phyloP scores from a whole-genome alignment of 2,888 invertebrate genomes.

The Caenorhabditis sp. region DNA sequence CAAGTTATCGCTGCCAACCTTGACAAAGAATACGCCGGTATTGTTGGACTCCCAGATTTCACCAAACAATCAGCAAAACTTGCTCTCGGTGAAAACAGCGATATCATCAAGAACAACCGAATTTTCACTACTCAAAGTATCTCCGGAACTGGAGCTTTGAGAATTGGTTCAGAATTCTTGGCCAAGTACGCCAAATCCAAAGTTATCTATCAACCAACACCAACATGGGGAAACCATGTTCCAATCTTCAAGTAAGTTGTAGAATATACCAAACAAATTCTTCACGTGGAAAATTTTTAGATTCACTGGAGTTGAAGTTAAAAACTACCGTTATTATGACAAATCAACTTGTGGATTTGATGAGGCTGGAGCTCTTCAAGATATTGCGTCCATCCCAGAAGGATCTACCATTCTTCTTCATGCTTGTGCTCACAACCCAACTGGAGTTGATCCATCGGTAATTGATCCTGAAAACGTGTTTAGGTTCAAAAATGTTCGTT shows the following conservation, averaged over 20 bases:
- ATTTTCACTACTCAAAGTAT: slow-evolving; percentile 81
- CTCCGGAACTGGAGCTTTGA: slow-evolving; percentile 95
- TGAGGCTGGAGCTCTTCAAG: slow-evolving; percentile 83
- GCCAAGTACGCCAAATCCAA: slow-evolving; percentile 79
- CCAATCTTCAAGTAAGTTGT: slow-evolving; percentile 83
- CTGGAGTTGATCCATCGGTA: slow-evolving; percentile 76
- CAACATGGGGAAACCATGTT: slow-evolving; percentile 97
- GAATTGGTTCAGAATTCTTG: slow-evolving; percentile 88
- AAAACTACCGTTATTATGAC: slow-evolving; percentile 92
- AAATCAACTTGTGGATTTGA: slow-evolving; percentile 91
- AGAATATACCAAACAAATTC: slow-evolving; percentile 1
- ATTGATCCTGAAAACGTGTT: background rate
- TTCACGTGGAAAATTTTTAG: slow-evolving; percentile 79
- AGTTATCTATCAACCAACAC: slow-evolving; percentile 84
- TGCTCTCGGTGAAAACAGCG: slow-evolving; percentile 83
- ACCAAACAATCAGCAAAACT: slow-evolving; percentile 83
- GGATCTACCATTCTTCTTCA: slow-evolving; percentile 88
- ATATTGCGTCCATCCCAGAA: slow-evolving; percentile 53
- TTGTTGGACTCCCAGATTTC: slow-evolving; percentile 81
- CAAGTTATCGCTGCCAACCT: slow-evolving; percentile 79
- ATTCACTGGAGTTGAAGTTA: slow-evolving; percentile 83
- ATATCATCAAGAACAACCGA: slow-evolving; percentile 73
- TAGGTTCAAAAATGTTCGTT: background rate
- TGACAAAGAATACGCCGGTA: slow-evolving; percentile 94
- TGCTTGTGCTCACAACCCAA: slow-evolving; percentile 97